These are phyloP conservation scores for Cirrhinus molitorella DNA, from an alignment of 2,797 vertebrate species.

Conservation along the genomic window DNA sequence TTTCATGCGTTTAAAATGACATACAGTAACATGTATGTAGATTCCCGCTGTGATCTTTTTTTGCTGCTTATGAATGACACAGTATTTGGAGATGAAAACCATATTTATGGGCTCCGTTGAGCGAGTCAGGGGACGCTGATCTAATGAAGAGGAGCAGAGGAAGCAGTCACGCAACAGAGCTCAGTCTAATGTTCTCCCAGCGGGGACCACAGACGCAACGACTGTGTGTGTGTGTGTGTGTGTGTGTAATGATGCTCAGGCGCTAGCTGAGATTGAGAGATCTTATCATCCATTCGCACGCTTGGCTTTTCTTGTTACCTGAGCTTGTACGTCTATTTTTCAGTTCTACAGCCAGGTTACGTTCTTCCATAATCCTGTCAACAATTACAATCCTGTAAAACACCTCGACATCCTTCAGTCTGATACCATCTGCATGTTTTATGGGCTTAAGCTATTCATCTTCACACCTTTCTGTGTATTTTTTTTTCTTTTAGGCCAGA, in stretches of 20 bases:
- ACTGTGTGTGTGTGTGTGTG: background rate
- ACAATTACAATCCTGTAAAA: background rate
- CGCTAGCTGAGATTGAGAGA: conserved; percentile 34
- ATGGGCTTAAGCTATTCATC: background rate
- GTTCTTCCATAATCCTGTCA: background rate
- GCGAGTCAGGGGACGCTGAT: conserved; percentile 47
- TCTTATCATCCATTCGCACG: conserved; percentile 19
- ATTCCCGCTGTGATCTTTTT: background rate
- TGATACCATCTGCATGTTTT: background rate
- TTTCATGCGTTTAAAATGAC: background rate
- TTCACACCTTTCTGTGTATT: background rate
- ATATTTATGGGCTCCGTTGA: conserved; percentile 40
- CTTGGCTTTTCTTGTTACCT: background rate
- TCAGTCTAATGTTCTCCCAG: conserved; percentile 63
- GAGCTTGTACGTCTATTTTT: background rate
- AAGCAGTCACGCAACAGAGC: conserved; percentile 61
- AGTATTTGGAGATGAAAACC: conserved; percentile 37
- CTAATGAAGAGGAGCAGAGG: conserved; percentile 61
- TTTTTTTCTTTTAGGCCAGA: background rate
- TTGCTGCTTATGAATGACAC: conserved; percentile 1
- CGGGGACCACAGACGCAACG: conserved; percentile 17
- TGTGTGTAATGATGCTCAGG: conserved; percentile 11
- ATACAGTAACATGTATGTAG: conserved; percentile 12
- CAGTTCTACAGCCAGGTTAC: background rate
- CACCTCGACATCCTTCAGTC: background rate